phyloP scores from a whole-genome alignment of 1,140 invertebrate genomes.

The Pseudomyrmex pallidus region DNA sequence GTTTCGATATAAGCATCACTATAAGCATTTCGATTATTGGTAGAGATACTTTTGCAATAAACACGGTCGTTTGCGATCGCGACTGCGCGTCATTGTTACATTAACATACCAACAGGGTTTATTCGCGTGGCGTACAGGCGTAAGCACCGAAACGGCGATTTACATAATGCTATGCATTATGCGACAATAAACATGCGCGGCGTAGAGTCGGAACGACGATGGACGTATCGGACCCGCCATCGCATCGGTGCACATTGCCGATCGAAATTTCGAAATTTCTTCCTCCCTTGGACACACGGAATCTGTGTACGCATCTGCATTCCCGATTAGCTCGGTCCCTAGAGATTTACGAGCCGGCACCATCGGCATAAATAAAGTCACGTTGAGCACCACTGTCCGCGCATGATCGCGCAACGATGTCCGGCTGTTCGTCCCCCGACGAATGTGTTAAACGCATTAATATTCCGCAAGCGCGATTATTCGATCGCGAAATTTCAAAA shows the following conservation, averaged over 20 bases:
- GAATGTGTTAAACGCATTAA: constrained; percentile 68
- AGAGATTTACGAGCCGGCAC: constrained; percentile 64
- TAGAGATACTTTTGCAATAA: constrained; percentile 33
- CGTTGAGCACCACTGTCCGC: constrained; percentile 64
- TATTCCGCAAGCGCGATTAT: constrained; percentile 65
- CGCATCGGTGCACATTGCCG: constrained; percentile 19
- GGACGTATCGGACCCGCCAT: constrained; percentile 36
- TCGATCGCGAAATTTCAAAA: constrained; percentile 38
- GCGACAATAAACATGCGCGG: constrained; percentile 71
- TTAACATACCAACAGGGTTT: constrained; percentile 63
- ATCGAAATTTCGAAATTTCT: constrained; percentile 71
- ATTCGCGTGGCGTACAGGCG: constrained; percentile 64
- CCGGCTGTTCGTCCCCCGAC: neutral
- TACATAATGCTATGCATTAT: constrained; percentile 74
- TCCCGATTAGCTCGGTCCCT: constrained; percentile 51
- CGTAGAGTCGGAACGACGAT: constrained; percentile 47
- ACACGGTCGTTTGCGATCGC: neutral
- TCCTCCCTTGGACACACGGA: constrained; percentile 45
- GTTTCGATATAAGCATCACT: no score
- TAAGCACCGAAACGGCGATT: constrained; percentile 65
- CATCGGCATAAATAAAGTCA: constrained; percentile 65
- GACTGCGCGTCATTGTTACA: constrained; percentile 53
- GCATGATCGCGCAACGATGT: constrained; percentile 59
- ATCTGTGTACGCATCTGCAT: constrained; percentile 68
- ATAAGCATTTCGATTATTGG: neutral